phyloP scores from a whole-genome alignment of 2,888 invertebrate genomes.

The Hoplodrina ambigua region DNA sequence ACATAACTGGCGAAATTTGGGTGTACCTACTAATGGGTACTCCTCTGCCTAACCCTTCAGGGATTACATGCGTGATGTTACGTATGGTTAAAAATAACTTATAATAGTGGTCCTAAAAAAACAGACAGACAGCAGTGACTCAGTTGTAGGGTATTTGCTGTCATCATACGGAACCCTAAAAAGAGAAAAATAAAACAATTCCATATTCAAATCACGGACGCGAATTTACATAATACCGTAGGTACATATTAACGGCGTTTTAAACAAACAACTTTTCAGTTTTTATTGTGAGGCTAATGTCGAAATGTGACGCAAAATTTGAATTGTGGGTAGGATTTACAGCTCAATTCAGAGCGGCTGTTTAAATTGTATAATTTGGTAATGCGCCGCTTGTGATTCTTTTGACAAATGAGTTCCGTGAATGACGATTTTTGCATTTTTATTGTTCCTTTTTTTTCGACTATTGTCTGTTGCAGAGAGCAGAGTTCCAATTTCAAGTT shows the following conservation, averaged over 20 bases:
- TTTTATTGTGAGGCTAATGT: conserved; percentile 55
- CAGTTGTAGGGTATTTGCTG: not conserved
- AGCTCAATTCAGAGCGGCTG: conserved; percentile 34
- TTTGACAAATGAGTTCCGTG: conserved; percentile 26
- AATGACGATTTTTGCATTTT: not conserved
- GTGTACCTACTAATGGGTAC: too few relatives aligned
- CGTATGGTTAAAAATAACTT: too few relatives aligned
- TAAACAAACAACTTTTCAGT: conserved; percentile 59
- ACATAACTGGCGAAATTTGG: too few relatives aligned
- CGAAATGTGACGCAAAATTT: conserved; percentile 44
- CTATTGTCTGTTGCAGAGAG: not conserved
- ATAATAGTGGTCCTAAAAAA: not conserved
- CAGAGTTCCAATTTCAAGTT: not conserved
- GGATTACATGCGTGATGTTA: too few relatives aligned
- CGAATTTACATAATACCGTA: conserved; percentile 54
- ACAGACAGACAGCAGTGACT: not conserved
- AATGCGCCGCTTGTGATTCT: conserved; percentile 37
- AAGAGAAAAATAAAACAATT: conserved; percentile 44
- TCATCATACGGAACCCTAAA: conserved; percentile 25
- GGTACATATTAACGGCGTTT: conserved; percentile 55
- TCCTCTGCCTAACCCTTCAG: too few relatives aligned
- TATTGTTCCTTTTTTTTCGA: not conserved
- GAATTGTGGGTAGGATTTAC: conserved; percentile 45
- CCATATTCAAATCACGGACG: conserved; percentile 59
- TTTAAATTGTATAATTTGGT: conserved; percentile 52